Percentiles rank a stretch among this genome's conserved stretches.
phyloP scores from a whole-genome alignment of 1,140 invertebrate genomes.

The Ostrea denselamellosa region DNA sequence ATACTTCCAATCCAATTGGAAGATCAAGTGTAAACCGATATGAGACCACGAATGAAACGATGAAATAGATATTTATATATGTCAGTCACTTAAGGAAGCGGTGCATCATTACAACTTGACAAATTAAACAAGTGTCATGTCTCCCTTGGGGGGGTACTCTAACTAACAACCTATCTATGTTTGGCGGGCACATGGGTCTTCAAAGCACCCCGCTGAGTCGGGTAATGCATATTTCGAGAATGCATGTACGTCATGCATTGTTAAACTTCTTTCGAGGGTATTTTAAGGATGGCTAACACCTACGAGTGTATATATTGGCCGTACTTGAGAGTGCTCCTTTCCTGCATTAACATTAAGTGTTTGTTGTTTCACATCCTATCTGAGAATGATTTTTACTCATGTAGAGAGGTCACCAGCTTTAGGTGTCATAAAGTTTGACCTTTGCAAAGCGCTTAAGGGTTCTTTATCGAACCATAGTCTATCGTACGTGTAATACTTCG shows the following conservation, averaged over 20 bases:
- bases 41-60: conserved; percentile 1
- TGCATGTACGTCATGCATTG: neutral
- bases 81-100: conserved; percentile 5
- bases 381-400: too few species aligned
- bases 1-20: neutral
- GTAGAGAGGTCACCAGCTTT: too few species aligned
- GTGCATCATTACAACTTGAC: conserved; percentile 28
- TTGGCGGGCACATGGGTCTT: neutral
- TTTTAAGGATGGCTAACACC: too few species aligned
- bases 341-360: too few species aligned
- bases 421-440: too few species aligned
- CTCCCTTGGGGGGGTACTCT: neutral
- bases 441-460: too few species aligned
- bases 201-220: neutral
- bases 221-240: neutral
- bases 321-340: too few species aligned
- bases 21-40: neutral
- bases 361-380: too few species aligned
- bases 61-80: conserved; percentile 35
- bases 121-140: conserved; percentile 17
- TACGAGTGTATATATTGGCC: too few species aligned
- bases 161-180: conserved; percentile 14
- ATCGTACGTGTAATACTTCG: too few species aligned
- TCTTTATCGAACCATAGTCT: too few species aligned
- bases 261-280: too few species aligned